Base-by-base conservation (phyloP, 2,113 vertebrate genomes). In the Xenus cinereus region DNA sequence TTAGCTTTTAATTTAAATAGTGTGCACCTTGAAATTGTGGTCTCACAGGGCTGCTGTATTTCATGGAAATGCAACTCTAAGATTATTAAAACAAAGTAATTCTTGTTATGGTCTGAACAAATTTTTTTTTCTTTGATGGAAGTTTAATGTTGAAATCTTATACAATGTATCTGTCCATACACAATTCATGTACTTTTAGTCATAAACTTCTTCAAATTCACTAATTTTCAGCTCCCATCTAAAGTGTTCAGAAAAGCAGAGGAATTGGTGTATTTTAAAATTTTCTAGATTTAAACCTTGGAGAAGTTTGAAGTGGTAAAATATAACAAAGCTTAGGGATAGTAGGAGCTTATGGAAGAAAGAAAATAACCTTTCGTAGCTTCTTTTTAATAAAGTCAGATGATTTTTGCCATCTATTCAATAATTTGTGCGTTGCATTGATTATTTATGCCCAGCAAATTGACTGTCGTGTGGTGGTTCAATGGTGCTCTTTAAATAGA, bases 391-490 rank as follows among this genome's bases (percentile, higher is more conserved):
- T 60, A 54, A 37, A 75, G 80, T 80, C 93, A 87, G 87, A 67
- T 96, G 90, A 95, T 89, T 96, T 96, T 95, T 83, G 68, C 77
- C 72, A 82, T 67, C 76, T 97, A 90, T 96, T 97, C 93, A 77
- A 66, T 97, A 97, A 94, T 97, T 96, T 94, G 94, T 98, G 97
- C 95, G 84, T 85, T 51, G 92, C 97, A 99, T 99, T 96, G 98
- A 99, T 99, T 99, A 98, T 98, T 98, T 98, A 98, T 98, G 98
- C 97, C 92, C 97, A 94, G 96, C 96, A 97, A 95, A 98, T 96
- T 97, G 85, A 97, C 96, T 98, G 97, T 97, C 64, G 95, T 98
- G 94, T 97, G 93, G 57, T 96, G 95, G 95, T 97, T 97, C 97
- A 91, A 96, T 98, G 97, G 73, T 97, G 96, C 97, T 96, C 91